Evolutionary conservation across 2,113 vertebrate species (phyloP).

Genomic region (Otocyon megalotis): DNA sequence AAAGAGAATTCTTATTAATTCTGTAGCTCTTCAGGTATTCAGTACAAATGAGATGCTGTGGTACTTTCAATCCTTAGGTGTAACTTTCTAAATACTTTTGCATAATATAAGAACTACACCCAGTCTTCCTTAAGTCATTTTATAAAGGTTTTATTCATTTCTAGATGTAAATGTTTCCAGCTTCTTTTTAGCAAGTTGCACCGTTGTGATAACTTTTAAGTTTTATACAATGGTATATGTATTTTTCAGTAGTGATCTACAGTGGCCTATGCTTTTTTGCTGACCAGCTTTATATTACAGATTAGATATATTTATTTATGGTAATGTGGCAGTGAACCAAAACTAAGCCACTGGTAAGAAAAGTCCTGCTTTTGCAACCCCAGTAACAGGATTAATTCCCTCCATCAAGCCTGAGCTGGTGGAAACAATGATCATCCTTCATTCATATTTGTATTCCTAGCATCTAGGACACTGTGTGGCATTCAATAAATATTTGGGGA

Average conservation of each 20-base stretch:
- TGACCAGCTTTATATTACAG: conserved; percentile 17
- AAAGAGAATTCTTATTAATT: conserved; percentile 43
- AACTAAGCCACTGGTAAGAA: background rate
- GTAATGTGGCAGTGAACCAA: conserved; percentile 9
- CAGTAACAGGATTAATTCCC: background rate
- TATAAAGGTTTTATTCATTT: conserved; percentile 41
- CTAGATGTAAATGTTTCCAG: background rate
- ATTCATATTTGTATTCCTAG: conserved; percentile 11
- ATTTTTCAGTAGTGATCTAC: background rate
- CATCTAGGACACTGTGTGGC: background rate
- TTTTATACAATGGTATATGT: background rate
- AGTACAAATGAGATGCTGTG: background rate
- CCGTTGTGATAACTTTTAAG: background rate
- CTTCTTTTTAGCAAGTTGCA: background rate
- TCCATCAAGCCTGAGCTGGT: background rate
- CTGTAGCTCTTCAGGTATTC: background rate
- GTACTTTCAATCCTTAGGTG: background rate
- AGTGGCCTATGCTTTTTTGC: conserved; percentile 13
- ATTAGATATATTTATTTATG: background rate
- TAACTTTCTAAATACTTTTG: conserved; percentile 6
- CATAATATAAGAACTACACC: background rate
- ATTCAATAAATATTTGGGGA: background rate
- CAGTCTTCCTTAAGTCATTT: background rate
- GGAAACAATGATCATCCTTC: background rate
- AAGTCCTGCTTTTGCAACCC: background rate